phyloP scores from a whole-genome alignment of 1,140 invertebrate species.

The Druon quercuslanigerum region DNA sequence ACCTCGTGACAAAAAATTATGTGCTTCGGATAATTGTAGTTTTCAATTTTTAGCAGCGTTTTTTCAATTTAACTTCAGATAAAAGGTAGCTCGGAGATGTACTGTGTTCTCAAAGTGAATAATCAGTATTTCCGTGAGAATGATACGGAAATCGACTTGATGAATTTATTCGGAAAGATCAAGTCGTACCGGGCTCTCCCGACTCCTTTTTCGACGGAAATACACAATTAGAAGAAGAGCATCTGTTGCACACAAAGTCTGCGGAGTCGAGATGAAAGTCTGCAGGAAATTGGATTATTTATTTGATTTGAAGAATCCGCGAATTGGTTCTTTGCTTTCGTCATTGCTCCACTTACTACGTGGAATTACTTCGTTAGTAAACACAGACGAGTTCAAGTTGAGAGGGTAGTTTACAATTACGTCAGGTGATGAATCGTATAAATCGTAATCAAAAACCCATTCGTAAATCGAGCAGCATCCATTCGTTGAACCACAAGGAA shows the following conservation, averaged over 20 bases:
- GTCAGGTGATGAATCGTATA: neutral
- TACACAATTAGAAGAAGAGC: neutral
- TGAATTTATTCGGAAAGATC: neutral
- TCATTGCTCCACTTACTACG: constrained; percentile 6
- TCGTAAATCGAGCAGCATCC: neutral
- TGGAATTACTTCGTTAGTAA: constrained; percentile 3
- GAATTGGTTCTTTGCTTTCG: constrained; percentile 9
- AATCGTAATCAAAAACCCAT: neutral
- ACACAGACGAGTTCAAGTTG: neutral
- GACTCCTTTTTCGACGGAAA: neutral
- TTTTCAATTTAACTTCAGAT: too few species aligned
- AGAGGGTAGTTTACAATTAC: neutral
- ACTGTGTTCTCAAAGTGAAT: too few species aligned
- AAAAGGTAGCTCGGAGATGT: too few species aligned
- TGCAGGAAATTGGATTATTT: constrained; percentile 22
- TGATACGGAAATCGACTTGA: neutral
- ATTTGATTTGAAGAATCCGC: constrained; percentile 1
- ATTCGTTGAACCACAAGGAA: too few species aligned
- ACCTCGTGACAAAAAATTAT: too few species aligned
- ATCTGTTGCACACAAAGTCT: neutral
- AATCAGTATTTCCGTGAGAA: neutral
- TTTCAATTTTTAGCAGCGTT: too few species aligned
- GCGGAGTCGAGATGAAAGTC: neutral
- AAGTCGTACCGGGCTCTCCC: neutral
- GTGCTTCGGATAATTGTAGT: too few species aligned